Base-by-base conservation (phyloP, 2,113 vertebrate species). In the Xiphophorus hellerii region DNA sequence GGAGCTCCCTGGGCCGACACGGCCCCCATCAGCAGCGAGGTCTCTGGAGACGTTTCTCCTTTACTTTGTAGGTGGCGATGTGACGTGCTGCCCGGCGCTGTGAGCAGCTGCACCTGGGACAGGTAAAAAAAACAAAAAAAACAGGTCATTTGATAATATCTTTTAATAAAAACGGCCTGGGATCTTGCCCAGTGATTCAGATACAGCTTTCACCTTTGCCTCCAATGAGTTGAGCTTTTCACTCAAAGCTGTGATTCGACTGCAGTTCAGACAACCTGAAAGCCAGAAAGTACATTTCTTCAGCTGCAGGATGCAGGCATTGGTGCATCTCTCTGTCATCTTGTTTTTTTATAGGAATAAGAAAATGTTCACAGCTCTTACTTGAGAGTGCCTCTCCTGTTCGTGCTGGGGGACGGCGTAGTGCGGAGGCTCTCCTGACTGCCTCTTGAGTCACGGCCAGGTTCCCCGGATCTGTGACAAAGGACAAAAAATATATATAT, bases 201-300 rank as follows among this genome's bases (percentile, higher is more conserved):
- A 63, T n/a, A 3, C 15, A 65, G 68, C 35, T 66, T 75, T 76
- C 82, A 97, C 97, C 96, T 97, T 97, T 0, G 92, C 88, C 82
- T 99, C 97, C 58, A 99, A 93, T 2, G 93, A 93, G 87, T 88
- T 89, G 58, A 98, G 94, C 6, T 95, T 93, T 69, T 96, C 94
- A 0, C 92, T 93, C 70, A 98, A 84, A 82, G 96, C 95, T 7
- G 93, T 91, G 15, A 98, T 90, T 39, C 84, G 93, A 93, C 95
- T 98, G 93, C 97, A 99, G 92, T 98, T 99, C 76, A 97, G 90
- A 89, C 97, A 98, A 87, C 90, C 97, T 99, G 76, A 37, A 66
- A 76, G 74, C 77, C 20, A 71, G 17, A 62, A 22, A 39, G n/a
- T 7, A 2, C 0, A 9, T 69, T 22, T 39, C 0, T 72, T 73